Evolutionary conservation across 1,140 invertebrate species (phyloP), one percentile per base, ranked within the genome.

Genomic region (Formica selysi): DNA sequence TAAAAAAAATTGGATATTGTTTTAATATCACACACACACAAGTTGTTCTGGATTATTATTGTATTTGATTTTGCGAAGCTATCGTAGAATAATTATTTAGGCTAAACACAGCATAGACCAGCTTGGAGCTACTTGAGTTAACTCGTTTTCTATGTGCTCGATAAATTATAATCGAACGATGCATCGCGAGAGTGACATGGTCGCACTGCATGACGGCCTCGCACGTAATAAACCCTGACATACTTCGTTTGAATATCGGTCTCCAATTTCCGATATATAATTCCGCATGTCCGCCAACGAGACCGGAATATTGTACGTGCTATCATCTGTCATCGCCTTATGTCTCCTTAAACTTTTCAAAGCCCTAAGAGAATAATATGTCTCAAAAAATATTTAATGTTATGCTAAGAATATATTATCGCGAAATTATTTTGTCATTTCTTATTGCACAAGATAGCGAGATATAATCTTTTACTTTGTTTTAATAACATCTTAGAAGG

Each of bases 161-260:
- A 79, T 67, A 51, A 79, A 67, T 67, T 79, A 48, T 67, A 79
- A 67, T 79, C 76, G 76, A n/a, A n/a, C 62, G 32, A 48, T 10
- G 61, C 41, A 67, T 79, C 76, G 48, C 16, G 76, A 79, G 44
- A 62, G 61, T 79, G 76, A 79, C 61, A 79, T 51, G 76, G 61
- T 48, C 76, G 61, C 32, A 29, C 76, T 16, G 41, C n/a, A 67
- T 48, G 61, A 79, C 61, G 76, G 41, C 61, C 61, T 79, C 61
- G 76, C 76, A 67, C 62, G 76, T 79, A 59, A 79, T 79, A 79
- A 79, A 79, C 76, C 76, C 76, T 79, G 76, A 79, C 76, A 79
- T 67, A 79, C 76, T 79, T 79, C 19, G 76, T 79, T 79, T 79
- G 61, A 79, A 79, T 79, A 79, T 79, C 76, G 41, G 62, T 41